Evolutionary conservation across 2,797 vertebrate species (phyloP), one percentile per base, ranked within the genome.

Genomic region (Sternotherus odoratus): DNA sequence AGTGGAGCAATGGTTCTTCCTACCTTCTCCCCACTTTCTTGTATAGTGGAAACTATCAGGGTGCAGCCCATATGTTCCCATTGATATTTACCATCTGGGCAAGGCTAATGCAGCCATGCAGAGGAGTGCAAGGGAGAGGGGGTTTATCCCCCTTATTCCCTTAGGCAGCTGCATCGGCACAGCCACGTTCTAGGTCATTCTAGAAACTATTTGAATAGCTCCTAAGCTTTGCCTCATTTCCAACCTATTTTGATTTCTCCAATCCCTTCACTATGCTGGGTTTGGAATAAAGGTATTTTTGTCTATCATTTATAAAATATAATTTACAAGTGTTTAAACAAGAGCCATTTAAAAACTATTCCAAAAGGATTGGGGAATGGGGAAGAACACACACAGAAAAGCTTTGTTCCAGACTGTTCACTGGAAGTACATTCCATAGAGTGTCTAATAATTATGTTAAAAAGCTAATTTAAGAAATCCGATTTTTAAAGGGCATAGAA

Each of bases 371-470:
- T 4, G 7, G 6, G 54, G 88, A 91, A 49, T 66, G 86, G 30
- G 19, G 33, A n/a, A 87, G 5, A 11, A 23, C 8, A 23, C 23
- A 87, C 19, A n/a, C 19, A 78, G 82, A 30, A 36, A 93, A 12
- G 6, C 11, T 85, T 95, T 89, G 43, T 89, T 74, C 48, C 60
- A 93, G 83, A 53, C 69, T 89, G 74, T 75, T 90, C 92, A 87
- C 93, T 94, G 77, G 48, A 94, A 95, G 72, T 96, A 91, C 91
- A 95, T 96, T 81, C 92, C 90, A 95, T 56, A 95, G 93, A 97
- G 96, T 96, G 86, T 82, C n/a, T 96, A 96, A 96, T 97, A 96
- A 97, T 96, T 97, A 97, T 95, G 96, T 96, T 97, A 97, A 97
- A 97, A 97, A 95, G 91, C 94, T 94, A 96, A 97, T 97, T 97